A percentile compares a stretch with the other conserved stretches of the same genome.
These are phyloP conservation scores for Teleogryllus occipitalis DNA, from an alignment of 1,140 invertebrate genomes.

Conservation along the genomic window DNA sequence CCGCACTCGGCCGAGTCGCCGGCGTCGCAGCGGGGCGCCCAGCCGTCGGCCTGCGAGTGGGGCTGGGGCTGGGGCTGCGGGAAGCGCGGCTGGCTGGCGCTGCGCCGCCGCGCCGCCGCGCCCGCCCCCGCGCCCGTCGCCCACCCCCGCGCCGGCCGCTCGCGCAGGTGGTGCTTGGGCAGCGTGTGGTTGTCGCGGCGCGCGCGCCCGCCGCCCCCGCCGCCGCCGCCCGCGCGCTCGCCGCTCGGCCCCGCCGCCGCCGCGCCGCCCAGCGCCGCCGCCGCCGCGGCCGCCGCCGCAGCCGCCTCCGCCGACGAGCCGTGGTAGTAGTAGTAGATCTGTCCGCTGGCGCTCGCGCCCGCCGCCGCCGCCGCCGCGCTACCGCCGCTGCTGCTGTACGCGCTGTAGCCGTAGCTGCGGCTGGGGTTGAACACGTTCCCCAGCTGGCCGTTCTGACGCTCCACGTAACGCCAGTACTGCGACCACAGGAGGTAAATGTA, in stretches of 20 bases:
- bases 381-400: not conserved
- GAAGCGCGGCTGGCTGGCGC: constrained; percentile 9
- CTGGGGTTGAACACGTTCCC: not conserved
- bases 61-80: too few species aligned
- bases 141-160: not conserved
- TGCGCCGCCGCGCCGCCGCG: not conserved
- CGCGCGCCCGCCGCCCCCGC: not conserved
- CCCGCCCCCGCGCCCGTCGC: not conserved
- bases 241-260: not conserved
- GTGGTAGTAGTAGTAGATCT: too few species aligned
- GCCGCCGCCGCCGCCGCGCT: not conserved
- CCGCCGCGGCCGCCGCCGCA: too few species aligned
- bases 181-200: not conserved
- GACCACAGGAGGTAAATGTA: constrained; percentile 63
- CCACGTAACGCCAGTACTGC: constrained; percentile 55
- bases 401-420: not conserved
- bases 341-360: too few species aligned
- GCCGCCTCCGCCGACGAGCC: not conserved
- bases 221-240: not conserved
- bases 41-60: too few species aligned
- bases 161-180: not conserved
- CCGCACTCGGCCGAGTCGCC: not conserved
- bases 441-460: constrained; percentile 31
- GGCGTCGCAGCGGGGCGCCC: not conserved
- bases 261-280: too few species aligned